Percentiles rank a stretch among this genome's conserved stretches.
Conservation (phyloP, 1,140 invertebrate species). For the Temnothorax longispinosus region DNA sequence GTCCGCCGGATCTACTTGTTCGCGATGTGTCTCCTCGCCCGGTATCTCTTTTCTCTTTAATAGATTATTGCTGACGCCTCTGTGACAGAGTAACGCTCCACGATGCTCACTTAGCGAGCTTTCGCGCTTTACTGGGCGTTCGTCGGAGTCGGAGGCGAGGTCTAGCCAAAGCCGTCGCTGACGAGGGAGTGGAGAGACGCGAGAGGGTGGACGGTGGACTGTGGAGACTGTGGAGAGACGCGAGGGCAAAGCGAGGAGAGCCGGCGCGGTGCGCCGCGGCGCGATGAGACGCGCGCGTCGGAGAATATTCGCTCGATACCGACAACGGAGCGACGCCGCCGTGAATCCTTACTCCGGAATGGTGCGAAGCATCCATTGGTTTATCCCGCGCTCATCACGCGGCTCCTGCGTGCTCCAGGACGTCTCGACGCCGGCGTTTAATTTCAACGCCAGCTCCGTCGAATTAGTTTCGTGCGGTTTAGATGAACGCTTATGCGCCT, state of each 20-base stretch:
- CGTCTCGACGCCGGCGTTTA: not conserved
- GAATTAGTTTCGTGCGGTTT: not conserved
- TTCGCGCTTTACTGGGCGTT: slow-evolving; percentile 78
- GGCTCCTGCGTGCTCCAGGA: slow-evolving; percentile 21
- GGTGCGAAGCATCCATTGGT: slow-evolving; percentile 6
- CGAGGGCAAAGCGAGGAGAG: slow-evolving; percentile 4
- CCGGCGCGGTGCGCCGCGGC: slow-evolving; percentile 36
- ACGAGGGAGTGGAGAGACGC: not conserved
- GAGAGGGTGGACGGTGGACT: not conserved
- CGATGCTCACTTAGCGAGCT: slow-evolving; percentile 66
- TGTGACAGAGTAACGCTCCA: not conserved
- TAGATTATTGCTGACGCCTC: not conserved
- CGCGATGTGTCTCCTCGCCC: not conserved
- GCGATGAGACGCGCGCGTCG: slow-evolving; percentile 73
- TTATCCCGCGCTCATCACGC: slow-evolving; percentile 20
- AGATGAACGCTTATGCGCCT: not conserved
- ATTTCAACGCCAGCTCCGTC: not conserved
- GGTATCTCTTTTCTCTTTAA: not conserved
- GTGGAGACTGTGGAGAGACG: too few species aligned
- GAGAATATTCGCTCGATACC: slow-evolving; percentile 80
- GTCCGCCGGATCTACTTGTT: too few species aligned
- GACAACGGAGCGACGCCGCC: slow-evolving; percentile 37
- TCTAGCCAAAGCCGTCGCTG: not conserved
- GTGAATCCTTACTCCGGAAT: slow-evolving; percentile 49
- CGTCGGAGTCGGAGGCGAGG: slow-evolving; percentile 50